Conservation (phyloP, 2,888 invertebrate genomes). For the Pyrgus malvae region DNA sequence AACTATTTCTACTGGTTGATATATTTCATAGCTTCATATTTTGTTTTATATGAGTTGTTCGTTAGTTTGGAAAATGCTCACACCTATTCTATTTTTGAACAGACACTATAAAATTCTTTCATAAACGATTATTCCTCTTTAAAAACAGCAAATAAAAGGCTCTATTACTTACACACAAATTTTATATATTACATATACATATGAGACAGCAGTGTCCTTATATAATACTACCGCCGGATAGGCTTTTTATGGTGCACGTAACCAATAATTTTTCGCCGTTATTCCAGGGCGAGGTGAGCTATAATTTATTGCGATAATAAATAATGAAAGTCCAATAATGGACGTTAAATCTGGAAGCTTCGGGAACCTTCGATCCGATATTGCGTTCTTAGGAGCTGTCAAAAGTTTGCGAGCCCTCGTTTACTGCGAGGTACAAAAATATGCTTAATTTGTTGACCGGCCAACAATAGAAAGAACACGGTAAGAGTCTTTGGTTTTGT, state of each 20-base stretch:
- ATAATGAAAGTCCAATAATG: conserved; percentile 44
- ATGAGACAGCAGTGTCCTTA: conserved; percentile 27
- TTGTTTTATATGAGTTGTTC: no score
- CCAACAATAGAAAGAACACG: background rate
- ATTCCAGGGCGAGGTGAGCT: conserved; percentile 34
- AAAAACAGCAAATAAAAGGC: background rate
- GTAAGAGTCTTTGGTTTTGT: background rate
- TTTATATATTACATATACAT: conserved; percentile 27
- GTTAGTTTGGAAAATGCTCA: no score
- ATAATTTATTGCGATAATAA: conserved; percentile 42
- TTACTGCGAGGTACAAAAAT: conserved; percentile 21
- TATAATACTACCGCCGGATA: conserved; percentile 33
- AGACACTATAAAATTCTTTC: no score
- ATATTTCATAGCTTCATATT: no score
- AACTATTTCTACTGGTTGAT: no score
- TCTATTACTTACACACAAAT: conserved; percentile 21
- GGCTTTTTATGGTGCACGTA: conserved; percentile 31
- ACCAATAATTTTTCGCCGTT: conserved; percentile 33
- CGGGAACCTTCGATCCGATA: conserved; percentile 34
- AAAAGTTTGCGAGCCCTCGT: conserved; percentile 39
- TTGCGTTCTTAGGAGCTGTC: conserved; percentile 40
- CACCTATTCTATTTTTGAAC: no score
- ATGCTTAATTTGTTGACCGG: background rate
- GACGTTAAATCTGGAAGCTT: conserved; percentile 37
- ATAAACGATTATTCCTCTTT: background rate